Conservation (phyloP, 2,888 invertebrate genomes). For the Nowickia ferox region DNA sequence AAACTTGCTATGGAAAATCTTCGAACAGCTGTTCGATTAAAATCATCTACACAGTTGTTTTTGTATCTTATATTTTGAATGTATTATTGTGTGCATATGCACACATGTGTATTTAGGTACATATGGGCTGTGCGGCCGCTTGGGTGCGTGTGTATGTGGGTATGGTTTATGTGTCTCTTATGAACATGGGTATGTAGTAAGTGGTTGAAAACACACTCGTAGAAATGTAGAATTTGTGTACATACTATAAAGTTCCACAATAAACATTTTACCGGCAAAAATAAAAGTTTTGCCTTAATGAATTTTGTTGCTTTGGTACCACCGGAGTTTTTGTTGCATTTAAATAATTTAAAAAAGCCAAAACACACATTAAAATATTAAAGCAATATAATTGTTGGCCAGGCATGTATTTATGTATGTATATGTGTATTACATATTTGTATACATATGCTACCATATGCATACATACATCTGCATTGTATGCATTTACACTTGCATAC, state of each 20-base stretch:
- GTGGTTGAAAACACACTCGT: constrained; percentile 5
- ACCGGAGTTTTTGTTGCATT: not conserved
- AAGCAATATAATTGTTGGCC: not conserved
- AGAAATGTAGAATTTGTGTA: constrained; percentile 6
- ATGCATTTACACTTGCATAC: not conserved
- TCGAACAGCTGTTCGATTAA: constrained; percentile 29
- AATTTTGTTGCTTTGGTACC: not conserved
- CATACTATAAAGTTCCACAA: constrained; percentile 10
- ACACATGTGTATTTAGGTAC: not conserved
- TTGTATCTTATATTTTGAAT: constrained; percentile 1
- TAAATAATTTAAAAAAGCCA: not conserved
- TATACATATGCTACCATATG: not conserved
- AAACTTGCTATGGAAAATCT: not conserved
- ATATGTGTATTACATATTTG: not conserved
- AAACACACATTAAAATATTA: not conserved
- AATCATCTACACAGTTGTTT: constrained; percentile 25
- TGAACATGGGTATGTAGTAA: constrained; percentile 25
- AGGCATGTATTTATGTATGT: not conserved
- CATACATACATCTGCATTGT: not conserved
- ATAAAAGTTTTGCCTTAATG: constrained; percentile 14
- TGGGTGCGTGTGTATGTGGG: not conserved
- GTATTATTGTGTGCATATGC: not conserved
- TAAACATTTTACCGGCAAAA: constrained; percentile 60
- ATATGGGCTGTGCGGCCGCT: not conserved
- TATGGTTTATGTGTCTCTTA: constrained; percentile 9